phyloP scores from a whole-genome alignment of 2,113 vertebrate species.

The Vidua chalybeata region DNA sequence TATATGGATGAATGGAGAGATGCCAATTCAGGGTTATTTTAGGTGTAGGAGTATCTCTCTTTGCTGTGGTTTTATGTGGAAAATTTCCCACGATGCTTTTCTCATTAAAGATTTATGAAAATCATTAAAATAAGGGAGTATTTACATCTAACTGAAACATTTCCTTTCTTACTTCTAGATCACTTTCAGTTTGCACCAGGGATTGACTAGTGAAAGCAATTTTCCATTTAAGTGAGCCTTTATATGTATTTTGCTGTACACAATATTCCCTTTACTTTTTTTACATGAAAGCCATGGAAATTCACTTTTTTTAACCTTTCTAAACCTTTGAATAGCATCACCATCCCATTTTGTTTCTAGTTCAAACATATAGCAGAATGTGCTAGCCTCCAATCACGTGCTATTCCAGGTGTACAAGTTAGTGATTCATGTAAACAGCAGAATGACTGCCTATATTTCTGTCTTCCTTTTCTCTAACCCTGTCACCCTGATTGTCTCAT shows the following conservation, averaged over 20 bases:
- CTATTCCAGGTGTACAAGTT: not conserved
- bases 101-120: not conserved
- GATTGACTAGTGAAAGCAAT: not conserved
- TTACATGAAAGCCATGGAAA: not conserved
- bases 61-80: not conserved
- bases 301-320: slow-evolving; percentile 30
- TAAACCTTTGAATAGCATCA: not conserved
- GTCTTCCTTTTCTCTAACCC: not conserved
- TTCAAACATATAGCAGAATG: not conserved
- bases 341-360: slow-evolving; percentile 18
- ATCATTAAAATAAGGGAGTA: not conserved
- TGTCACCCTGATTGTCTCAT: not conserved
- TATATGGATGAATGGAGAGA: not conserved
- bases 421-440: not conserved
- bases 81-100: not conserved
- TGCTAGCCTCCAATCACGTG: not conserved
- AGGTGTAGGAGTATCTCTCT: not conserved
- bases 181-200: not conserved
- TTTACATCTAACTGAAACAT: not conserved
- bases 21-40: not conserved
- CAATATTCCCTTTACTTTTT: not conserved
- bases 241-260: not conserved
- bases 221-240: not conserved
- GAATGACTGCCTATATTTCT: not conserved
- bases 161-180: not conserved